Evolutionary conservation across 2,113 vertebrate genomes (phyloP), one percentile per base, ranked within the genome.

Genomic region (Nesoenas mayeri): DNA sequence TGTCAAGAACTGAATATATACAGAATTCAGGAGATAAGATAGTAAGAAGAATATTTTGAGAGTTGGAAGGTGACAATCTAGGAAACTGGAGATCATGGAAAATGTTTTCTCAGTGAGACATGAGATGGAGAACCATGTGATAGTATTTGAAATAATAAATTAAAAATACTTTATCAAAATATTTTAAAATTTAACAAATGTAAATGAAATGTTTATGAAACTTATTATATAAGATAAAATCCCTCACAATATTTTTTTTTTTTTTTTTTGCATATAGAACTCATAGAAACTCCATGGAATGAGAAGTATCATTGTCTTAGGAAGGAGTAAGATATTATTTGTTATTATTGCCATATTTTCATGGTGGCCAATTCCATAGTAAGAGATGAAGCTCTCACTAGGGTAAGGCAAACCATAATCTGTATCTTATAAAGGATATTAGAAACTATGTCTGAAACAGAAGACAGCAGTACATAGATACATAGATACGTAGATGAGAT

Each of bases 201-300:
- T 10, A 78, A 56, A 56, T 15, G 16, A 44, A 44, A n/a, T 62
- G 69, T 47, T 34, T 1, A 29, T 40, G 11, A 31, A 67, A 51
- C 48, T 1, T 10, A 7, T 64, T 25, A 32, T 56, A n/a, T 51
- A 44, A 56, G 10, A 53, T 47, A 69, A 66, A 78, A 56, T 28
- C 3, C 19, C 4, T 62, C 65, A 10, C 0, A 3, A 21, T 54
- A 31, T 14, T 2, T 6, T 9, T 36, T 53, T 40, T 14, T 2
- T 6, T 9, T 36, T 53, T 40, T 61, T 88, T 78, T 47, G 1
- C 13, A 25, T 62, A 62, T 67, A 34, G 1, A 89, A 44, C 5
- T 66, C 15, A 42, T 19, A 42, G 28, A 64, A 66, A 62, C 4
- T 5, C 15, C 10, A 10, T 9, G 5, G 40, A 83, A 79, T 64